Evolutionary conservation across 2,797 vertebrate species (phyloP), one percentile per base, ranked within the genome.

Genomic region (Hafferia zeledoni): DNA sequence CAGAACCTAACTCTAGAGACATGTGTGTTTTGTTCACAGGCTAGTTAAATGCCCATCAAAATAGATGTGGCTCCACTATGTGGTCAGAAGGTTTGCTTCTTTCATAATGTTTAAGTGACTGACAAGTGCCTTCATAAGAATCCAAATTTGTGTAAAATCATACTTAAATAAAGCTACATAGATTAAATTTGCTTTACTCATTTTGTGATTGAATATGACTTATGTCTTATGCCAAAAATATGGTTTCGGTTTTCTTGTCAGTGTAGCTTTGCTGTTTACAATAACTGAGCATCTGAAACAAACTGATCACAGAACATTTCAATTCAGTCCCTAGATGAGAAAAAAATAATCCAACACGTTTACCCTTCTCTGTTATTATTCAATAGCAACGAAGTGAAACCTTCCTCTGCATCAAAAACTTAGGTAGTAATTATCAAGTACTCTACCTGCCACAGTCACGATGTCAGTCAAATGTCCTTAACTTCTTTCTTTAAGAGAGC

Each of bases 21-120:
- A 2, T 22, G 2, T 17, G 13, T 13, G 13, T 47, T 35, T 71
- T 41, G 1, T 37, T 83, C 69, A 25, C 11, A 20, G 33, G 4
- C 15, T 56, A 33, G 3, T n/a, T 39, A 83, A 19, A 68, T 85
- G 9, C 16, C 69, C 19, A 31, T 35, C 8, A 69, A 30, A 87
- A 64, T 30, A 24, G 17, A 39, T 0, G 0, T 20, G 12, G 22
- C 17, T 91, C 4, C 7, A 9, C 3, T 11, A 18, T 50, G 19
- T 17, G 63, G 5, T 28, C 28, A 46, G 11, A 70, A 2, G 17
- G 5, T 25, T 27, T 56, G 15, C 3, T 71, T 70, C 68, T 87
- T 37, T 75, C 2, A 55, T 43, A 43, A 11, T 11, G 10, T 83
- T 33, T 78, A 39, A 39, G 2, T 75, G 5, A 39, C 14, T 33